phyloP scores from a whole-genome alignment of 2,113 vertebrate species.

The Cranoglanis bouderius region DNA sequence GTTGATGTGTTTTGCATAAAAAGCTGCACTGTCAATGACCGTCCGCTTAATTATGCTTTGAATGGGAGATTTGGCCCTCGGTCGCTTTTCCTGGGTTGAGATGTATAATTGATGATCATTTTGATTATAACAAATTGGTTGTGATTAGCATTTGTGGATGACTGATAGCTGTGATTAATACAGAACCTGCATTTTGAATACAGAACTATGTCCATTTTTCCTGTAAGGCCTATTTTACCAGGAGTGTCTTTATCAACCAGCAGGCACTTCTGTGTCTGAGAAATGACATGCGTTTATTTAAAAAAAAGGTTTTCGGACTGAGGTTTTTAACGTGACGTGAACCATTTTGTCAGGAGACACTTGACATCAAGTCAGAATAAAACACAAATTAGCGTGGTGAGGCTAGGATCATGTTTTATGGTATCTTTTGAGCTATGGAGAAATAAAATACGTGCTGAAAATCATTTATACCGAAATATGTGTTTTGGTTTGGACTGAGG shows the following conservation, averaged over 20 bases:
- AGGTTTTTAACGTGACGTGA: background rate
- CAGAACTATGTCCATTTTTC: background rate
- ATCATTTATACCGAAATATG: background rate
- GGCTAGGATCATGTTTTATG: background rate
- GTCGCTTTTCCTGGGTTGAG: background rate
- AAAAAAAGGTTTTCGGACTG: background rate
- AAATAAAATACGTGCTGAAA: background rate
- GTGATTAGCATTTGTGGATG: background rate
- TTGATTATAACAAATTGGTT: background rate
- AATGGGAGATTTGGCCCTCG: background rate
- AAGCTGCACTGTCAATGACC: background rate
- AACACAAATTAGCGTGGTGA: background rate
- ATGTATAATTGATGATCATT: background rate
- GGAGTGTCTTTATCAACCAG: background rate
- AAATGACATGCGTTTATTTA: background rate
- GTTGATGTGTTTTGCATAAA: background rate
- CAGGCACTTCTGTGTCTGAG: background rate
- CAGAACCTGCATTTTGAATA: background rate
- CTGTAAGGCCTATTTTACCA: background rate
- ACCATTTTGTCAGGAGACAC: background rate
- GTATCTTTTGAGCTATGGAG: background rate
- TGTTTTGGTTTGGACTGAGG: background rate
- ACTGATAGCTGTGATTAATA: background rate
- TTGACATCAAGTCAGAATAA: background rate
- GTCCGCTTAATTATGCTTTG: background rate